Base-by-base conservation (phyloP, 1,140 invertebrate species). In the Pristionchus pacificus region DNA sequence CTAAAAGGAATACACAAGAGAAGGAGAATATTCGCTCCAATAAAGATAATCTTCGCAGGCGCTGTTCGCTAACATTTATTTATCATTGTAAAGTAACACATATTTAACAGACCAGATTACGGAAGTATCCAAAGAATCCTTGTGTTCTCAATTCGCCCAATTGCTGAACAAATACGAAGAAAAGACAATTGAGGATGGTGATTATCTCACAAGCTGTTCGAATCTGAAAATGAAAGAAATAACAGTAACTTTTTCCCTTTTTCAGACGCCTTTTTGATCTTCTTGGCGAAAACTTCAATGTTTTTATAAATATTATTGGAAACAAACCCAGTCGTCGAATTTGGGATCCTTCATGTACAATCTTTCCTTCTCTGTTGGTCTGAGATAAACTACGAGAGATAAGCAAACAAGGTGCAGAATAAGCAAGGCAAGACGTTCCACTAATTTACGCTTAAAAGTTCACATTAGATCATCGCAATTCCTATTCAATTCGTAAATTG, bases 71-170 rank as follows among this genome's bases (percentile, higher is more conserved):
- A 84, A 27, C 29, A 61, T 6, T 60, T 25, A 28, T 82, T 14
- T 30, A 28, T 6, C 31, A 32, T 30, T 70, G 57, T 30, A 62
- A 58, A 59, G 31, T 29, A 74, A 60, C 78, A 72, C 49, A 38
- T 61, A 25, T n/a, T n/a, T n/a, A 58, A 70, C 68, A 87, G 87
- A 95, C 94, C 89, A 95, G 87, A 86, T 95, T 93, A 80, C 93
- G 92, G 38, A 96, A 84, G 85, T 95, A 97, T 0, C 91, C 91
- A 33, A 89, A 86, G 24, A 96, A 83, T 49, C 95, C 95, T 85
- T 96, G 93, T 84, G 95, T 93, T 81, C 91, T 89, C 68, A 98
- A 90, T 86, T 98, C 95, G 77, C 92, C 91, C 0, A 93, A 90
- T 84, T 95, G 92, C 82, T 96, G 92, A 58, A 94, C 86, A 70